Conservation (phyloP, 1,140 invertebrate genomes). For the Scaptomyza graminum region DNA sequence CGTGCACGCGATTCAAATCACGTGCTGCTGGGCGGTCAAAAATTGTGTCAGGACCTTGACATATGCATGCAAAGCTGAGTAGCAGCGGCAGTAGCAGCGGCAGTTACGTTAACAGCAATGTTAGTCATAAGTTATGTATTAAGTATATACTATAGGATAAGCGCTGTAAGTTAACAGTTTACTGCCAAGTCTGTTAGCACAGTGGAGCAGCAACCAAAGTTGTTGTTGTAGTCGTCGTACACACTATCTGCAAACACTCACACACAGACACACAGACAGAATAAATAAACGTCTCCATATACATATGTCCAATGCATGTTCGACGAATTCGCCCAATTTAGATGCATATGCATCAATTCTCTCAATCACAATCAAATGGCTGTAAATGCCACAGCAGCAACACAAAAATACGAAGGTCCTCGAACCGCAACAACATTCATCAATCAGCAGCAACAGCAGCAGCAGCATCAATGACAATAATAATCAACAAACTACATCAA, state of each 20-base stretch:
- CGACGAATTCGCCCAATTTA: constrained; percentile 21
- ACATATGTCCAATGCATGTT: constrained; percentile 41
- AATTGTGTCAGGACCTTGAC: constrained; percentile 76
- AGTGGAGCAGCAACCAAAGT: constrained; percentile 38
- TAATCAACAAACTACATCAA: constrained; percentile 47
- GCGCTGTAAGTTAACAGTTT: constrained; percentile 22
- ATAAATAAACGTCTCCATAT: constrained; percentile 1
- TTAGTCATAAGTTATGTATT: constrained; percentile 59
- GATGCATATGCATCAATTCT: constrained; percentile 8
- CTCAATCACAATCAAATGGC: constrained; percentile 18
- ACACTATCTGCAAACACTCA: background rate
- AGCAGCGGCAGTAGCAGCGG: background rate
- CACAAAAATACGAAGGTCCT: constrained; percentile 21
- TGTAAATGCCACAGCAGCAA: constrained; percentile 14
- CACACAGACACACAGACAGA: constrained; percentile 1
- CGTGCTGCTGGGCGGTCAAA: constrained; percentile 50
- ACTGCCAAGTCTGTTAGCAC: constrained; percentile 52
- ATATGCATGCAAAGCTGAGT: constrained; percentile 18
- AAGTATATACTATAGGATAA: constrained; percentile 19
- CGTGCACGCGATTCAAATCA: constrained; percentile 21
- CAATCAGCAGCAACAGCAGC: constrained; percentile 31
- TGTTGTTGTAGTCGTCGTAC: constrained; percentile 39
- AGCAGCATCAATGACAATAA: constrained; percentile 57
- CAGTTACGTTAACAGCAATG: constrained; percentile 27
- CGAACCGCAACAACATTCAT: constrained; percentile 20